Percentiles rank a stretch among this genome's conserved stretches.
Conservation (phyloP, 1,140 invertebrate species). For the Calephelis nemesis region DNA sequence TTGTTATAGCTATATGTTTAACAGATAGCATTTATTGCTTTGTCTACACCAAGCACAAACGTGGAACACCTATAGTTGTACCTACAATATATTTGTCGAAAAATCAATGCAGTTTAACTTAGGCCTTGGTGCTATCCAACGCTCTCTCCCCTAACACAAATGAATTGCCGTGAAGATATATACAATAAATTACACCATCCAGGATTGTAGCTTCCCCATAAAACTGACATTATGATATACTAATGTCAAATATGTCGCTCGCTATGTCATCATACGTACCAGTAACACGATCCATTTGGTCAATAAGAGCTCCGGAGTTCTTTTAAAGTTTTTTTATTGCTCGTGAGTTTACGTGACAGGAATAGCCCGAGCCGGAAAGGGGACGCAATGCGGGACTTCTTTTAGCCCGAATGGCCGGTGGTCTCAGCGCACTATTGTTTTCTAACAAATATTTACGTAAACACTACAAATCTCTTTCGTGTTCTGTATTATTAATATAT, state of each 20-base stretch:
- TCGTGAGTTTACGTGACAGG: slow-evolving; percentile 42
- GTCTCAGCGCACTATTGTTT: slow-evolving; percentile 33
- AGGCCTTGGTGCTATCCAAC: no score
- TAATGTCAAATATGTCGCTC: slow-evolving; percentile 34
- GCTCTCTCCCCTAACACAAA: background rate
- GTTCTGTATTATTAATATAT: background rate
- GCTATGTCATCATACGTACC: slow-evolving; percentile 26
- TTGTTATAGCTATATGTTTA: no score
- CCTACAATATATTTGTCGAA: no score
- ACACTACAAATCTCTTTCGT: background rate
- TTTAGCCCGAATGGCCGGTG: slow-evolving; percentile 52
- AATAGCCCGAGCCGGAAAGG: slow-evolving; percentile 56
- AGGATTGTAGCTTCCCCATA: background rate
- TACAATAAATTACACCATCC: background rate
- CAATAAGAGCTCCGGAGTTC: slow-evolving; percentile 42
- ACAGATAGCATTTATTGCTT: no score
- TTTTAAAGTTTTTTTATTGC: slow-evolving; percentile 48
- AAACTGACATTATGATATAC: background rate
- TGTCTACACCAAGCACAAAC: no score
- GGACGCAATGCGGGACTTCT: slow-evolving; percentile 55
- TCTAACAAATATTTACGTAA: slow-evolving; percentile 14
- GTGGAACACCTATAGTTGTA: no score
- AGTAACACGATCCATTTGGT: slow-evolving; percentile 53
- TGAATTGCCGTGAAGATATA: no score
- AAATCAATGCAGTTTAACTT: no score